Base-by-base conservation (phyloP, 2,888 invertebrate species). In the Tromatobia lineatoria region DNA sequence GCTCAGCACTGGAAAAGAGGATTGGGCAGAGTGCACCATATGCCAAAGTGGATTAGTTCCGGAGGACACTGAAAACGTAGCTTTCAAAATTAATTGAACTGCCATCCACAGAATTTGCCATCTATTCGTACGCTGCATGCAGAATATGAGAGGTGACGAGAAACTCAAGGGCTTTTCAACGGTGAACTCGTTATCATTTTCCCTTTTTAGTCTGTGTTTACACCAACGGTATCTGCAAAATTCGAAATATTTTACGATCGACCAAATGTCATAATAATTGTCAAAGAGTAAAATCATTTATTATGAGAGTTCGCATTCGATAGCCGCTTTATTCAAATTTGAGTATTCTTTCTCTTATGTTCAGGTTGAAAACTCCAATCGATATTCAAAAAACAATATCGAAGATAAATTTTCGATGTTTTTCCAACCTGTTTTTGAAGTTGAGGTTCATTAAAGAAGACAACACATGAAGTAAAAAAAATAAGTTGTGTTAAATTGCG, bases 81-180 rank as follows among this genome's bases (percentile, higher is more conserved):
- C 61, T 42, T 59, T 82, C 23, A 42, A 23, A 77, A 71, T 77
- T 67, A 76, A 83, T 83, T 83, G 61, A 50, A 76, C 59, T 76
- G 80, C 52, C 80, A 76, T 80, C 61, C 67, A 54, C 73, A 71
- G 70, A 75, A 83, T 67, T 52, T 11, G 59, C 50, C 57, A 13
- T 45, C 47, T 20, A 18, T 29, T 6, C 29, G 4, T n/a, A 34
- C n/a, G 7, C 0, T 45, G 45, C 25, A 54, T 59, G 42, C 47
- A 10, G 2, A 50, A 66, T 18, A n/a, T 15, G n/a, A 18, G 52
- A 57, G 38, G 15, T 66, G 42, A 29, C 18, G 34, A 18, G n/a
- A 29, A 3, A 61, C 18, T 7, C n/a, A n/a, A 61, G 29, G 25
- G n/a, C 18, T 15, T 57, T 61, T 7, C 34, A 15, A 34, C 59